Evolutionary conservation across 64 coral and sea anemone genomes (phyloP).

Genomic region (Cladopsammia gracilis): DNA sequence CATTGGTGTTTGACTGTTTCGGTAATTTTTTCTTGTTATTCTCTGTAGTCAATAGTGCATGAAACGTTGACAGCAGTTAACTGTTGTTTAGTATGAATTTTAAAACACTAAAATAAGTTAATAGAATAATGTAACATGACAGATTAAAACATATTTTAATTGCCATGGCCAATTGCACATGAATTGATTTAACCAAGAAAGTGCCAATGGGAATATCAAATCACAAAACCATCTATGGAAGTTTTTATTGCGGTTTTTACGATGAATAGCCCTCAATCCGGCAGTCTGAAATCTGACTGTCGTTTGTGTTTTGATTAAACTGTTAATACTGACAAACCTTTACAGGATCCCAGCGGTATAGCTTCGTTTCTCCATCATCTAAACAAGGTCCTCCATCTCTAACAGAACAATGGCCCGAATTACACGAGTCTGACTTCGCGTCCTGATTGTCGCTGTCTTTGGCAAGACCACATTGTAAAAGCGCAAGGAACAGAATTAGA

Average conservation of each 20-base stretch:
- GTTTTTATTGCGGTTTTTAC: neutral
- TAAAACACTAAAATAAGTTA: no score
- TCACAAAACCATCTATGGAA: neutral
- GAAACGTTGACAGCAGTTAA: no score
- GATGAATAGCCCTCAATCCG: neutral
- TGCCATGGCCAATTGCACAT: no score
- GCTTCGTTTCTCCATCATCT: slow-evolving; percentile 54
- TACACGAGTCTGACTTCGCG: neutral
- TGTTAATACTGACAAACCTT: slow-evolving; percentile 30
- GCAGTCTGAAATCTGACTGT: neutral
- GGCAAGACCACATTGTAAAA: slow-evolving; percentile 7
- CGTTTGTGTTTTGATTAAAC: neutral
- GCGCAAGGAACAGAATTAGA: neutral
- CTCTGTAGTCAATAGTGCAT: no score
- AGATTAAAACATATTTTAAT: no score
- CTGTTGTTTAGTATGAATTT: no score
- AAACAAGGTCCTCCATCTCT: slow-evolving; percentile 55
- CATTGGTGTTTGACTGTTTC: no score
- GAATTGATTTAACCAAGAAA: no score
- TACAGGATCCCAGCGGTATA: slow-evolving; percentile 74
- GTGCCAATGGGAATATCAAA: no score
- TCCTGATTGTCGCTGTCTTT: neutral
- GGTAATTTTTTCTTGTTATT: no score
- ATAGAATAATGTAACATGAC: no score
- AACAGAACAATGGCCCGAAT: slow-evolving; percentile 11